Evolutionary conservation across 1,140 invertebrate species (phyloP).

Genomic region (Chelonus insularis): DNA sequence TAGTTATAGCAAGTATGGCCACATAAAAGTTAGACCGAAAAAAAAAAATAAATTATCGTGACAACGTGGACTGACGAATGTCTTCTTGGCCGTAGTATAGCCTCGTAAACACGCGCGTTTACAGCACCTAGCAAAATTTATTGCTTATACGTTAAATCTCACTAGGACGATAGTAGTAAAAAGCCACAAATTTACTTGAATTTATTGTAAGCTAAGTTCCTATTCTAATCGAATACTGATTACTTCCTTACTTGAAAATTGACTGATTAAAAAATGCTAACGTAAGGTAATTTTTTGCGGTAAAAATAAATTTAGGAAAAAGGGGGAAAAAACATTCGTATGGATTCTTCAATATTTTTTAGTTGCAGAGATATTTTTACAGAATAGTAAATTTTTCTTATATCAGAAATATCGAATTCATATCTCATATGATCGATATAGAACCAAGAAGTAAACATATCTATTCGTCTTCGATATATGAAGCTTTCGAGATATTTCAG

Average conservation of each 20-base stretch:
- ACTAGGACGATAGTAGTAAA: constrained; percentile 20
- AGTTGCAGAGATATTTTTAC: background rate
- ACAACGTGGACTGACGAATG: constrained; percentile 14
- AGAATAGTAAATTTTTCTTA: background rate
- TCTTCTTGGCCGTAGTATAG: constrained; percentile 22
- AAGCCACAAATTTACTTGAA: constrained; percentile 22
- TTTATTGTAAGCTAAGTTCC: background rate
- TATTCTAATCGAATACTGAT: constrained; percentile 12
- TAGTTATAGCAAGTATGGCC: background rate
- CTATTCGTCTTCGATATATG: constrained; percentile 2
- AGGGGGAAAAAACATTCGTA: too few species aligned
- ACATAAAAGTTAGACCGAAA: constrained; percentile 2
- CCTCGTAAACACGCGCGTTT: constrained; percentile 27
- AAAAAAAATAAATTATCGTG: constrained; percentile 24
- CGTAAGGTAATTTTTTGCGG: background rate
- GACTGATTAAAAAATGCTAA: background rate
- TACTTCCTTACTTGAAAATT: background rate
- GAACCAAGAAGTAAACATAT: background rate
- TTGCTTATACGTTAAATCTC: constrained; percentile 26
- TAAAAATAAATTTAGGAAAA: too few species aligned
- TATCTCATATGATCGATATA: background rate
- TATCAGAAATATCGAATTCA: background rate
- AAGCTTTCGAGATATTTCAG: constrained; percentile 6
- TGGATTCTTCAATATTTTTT: too few species aligned
- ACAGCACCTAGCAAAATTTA: constrained; percentile 23